Evolutionary conservation across 2,797 vertebrate genomes (phyloP), one percentile per base, ranked within the genome.

Genomic region (Acropternis orthonyx): DNA sequence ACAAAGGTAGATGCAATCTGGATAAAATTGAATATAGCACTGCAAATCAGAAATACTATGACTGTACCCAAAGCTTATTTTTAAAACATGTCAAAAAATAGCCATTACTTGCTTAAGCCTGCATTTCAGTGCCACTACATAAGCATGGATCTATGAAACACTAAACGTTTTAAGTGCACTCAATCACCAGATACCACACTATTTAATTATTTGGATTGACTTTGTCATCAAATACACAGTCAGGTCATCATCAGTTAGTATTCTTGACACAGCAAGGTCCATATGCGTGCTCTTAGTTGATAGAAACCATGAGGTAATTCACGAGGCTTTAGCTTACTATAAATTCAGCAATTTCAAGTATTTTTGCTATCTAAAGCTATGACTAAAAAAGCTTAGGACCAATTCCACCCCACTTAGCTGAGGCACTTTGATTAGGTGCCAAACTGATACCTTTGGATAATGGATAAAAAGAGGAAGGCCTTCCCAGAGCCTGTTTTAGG

Each of bases 1-100:
- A 54, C 44, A 72, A 72, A 19, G 51, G 88, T 77, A 92, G 85
- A 52, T 73, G 46, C 54, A 76, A 58, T 86, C 96, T 65, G 41
- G 65, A 74, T 79, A 81, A 96, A 95, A 96, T n/a, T 91, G 55
- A 94, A 76, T 95, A 80, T 93, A 87, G 84, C 58, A n/a, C 34
- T 46, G 68, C 73, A 74, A 51, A 85, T 82, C 88, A 76, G 13
- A 63, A 66, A 75, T 52, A 54, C 41, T 71, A n/a, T 62, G 65
- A 54, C 30, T 94, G 92, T 75, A 94, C 76, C 6, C 74, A 23
- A 78, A 96, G 91, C 36, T n/a, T 62, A 34, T 67, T 90, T 44
- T 74, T 87, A 65, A 66, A 87, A 20, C 19, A 84, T 19, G 15
- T 18, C 10, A 95, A 88, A 43, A 90, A 94, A 51, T 37, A 34